Evolutionary conservation across 2,888 invertebrate species (phyloP).

Genomic region (Clunio marinus): DNA sequence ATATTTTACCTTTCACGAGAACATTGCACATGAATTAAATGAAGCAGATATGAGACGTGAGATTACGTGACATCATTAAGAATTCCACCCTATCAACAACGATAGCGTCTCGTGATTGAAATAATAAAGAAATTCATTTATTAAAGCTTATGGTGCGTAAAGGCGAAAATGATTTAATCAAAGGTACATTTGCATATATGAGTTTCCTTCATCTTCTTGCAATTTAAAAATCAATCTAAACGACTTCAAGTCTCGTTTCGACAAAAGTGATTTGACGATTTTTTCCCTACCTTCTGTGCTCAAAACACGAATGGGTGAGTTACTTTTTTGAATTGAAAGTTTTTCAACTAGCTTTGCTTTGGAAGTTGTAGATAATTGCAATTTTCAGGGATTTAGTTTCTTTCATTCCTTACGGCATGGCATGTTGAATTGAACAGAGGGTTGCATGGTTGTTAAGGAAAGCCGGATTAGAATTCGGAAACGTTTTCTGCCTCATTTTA

Average conservation of each 20-base stretch:
- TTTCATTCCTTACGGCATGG: too few species aligned
- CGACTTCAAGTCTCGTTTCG: neutral
- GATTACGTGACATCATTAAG: conserved; percentile 34
- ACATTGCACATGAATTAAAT: neutral
- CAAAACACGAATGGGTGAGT: too few species aligned
- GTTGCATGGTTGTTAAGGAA: too few species aligned
- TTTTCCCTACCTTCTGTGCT: too few species aligned
- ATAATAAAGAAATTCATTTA: conserved; percentile 32
- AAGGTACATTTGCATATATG: conserved; percentile 10
- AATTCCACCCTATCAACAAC: neutral
- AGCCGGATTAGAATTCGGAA: too few species aligned
- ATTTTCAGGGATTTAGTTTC: too few species aligned
- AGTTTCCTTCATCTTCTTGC: neutral
- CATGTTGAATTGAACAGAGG: too few species aligned
- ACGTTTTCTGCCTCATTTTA: too few species aligned
- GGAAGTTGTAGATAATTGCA: too few species aligned
- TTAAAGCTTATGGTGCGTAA: neutral
- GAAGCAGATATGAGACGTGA: neutral
- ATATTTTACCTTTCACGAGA: neutral
- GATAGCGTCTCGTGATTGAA: conserved; percentile 31
- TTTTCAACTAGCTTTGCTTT: too few species aligned
- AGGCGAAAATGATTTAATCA: conserved; percentile 33
- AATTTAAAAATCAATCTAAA: conserved; percentile 11
- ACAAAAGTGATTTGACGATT: neutral
- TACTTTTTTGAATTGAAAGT: too few species aligned